phyloP scores from a whole-genome alignment of 1,140 invertebrate species.

The Anoplolepis gracilipes region DNA sequence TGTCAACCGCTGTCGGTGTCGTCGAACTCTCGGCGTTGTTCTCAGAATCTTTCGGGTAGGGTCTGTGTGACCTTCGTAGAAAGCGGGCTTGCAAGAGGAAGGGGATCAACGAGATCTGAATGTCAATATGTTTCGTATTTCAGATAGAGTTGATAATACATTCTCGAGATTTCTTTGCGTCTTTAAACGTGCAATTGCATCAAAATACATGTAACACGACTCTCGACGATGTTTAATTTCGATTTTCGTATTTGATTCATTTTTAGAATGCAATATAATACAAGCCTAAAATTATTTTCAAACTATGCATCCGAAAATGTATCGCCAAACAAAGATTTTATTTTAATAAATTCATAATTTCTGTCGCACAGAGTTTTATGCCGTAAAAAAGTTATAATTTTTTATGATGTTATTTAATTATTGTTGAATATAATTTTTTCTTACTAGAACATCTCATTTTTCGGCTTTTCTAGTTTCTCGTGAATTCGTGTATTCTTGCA shows the following conservation, averaged over 20 bases:
- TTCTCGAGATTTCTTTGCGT: neutral
- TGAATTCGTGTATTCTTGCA: too few relatives aligned
- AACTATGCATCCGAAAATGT: neutral
- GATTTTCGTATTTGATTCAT: neutral
- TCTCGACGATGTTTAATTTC: too few relatives aligned
- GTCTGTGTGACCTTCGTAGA: constrained; percentile 14
- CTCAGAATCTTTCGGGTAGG: constrained; percentile 41
- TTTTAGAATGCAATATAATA: neutral
- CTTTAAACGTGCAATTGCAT: neutral
- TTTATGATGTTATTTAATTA: constrained; percentile 14
- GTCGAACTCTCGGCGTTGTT: constrained; percentile 35
- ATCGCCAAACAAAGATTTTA: neutral
- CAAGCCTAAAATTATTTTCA: neutral
- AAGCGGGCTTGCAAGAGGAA: neutral
- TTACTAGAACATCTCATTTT: neutral
- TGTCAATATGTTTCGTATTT: constrained; percentile 12
- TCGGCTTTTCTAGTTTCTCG: neutral
- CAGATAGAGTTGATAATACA: neutral
- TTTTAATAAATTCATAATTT: neutral
- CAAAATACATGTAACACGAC: neutral
- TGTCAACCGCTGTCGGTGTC: constrained; percentile 15
- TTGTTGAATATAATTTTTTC: neutral
- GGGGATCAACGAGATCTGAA: constrained; percentile 20
- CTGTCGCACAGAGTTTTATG: neutral
- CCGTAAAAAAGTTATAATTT: neutral